phyloP scores from a whole-genome alignment of 2,888 invertebrate genomes.

The Dicroscelio sp. region DNA sequence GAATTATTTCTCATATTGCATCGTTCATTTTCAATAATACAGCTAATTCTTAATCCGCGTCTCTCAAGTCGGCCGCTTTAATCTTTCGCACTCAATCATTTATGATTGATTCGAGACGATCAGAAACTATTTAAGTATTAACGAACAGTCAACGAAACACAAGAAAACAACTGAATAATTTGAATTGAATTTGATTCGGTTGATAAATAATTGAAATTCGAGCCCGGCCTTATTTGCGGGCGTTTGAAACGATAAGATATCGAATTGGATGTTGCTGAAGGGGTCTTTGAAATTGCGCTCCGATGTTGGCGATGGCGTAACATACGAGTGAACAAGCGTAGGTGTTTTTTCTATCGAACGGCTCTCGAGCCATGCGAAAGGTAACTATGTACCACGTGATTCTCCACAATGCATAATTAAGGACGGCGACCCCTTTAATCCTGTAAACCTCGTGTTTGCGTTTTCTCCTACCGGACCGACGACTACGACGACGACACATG shows the following conservation, averaged over 20 bases:
- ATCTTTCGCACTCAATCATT: neutral
- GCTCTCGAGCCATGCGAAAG: conserved; percentile 69
- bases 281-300: conserved; percentile 74
- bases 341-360: conserved; percentile 75
- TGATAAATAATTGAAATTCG: conserved; percentile 63
- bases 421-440: conserved; percentile 89
- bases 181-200: conserved; percentile 39
- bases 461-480: conserved; percentile 87
- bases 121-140: conserved; percentile 41
- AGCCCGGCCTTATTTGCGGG: conserved; percentile 46
- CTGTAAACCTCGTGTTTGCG: conserved; percentile 88
- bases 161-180: conserved; percentile 61
- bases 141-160: conserved; percentile 33
- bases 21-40: no score
- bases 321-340: conserved; percentile 70
- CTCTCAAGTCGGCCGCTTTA: neutral
- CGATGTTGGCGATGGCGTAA: conserved; percentile 65
- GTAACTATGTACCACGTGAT: conserved; percentile 83
- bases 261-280: conserved; percentile 70
- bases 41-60: no score
- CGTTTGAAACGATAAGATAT: conserved; percentile 74
- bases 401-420: conserved; percentile 89
- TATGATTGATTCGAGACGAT: conserved; percentile 19
- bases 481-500: conserved; percentile 79
- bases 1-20: no score